Percentiles rank a stretch among this genome's conserved stretches.
Conservation (phyloP, 2,113 vertebrate genomes). For the Thunnus thynnus region DNA sequence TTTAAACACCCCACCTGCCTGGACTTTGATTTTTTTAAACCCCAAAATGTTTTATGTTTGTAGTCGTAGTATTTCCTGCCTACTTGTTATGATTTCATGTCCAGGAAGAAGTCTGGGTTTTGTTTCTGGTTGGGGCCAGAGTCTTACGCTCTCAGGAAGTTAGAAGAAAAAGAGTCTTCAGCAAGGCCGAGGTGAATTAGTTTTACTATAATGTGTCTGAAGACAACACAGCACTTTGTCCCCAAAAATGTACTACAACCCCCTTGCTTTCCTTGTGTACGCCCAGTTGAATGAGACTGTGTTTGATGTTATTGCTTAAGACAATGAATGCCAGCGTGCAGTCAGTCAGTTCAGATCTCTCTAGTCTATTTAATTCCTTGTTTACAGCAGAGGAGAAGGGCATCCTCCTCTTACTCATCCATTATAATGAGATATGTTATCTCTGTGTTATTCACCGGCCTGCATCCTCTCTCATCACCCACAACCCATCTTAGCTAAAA, state of each 20-base stretch:
- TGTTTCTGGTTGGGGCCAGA: constrained; percentile 39
- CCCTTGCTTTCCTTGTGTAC: constrained; percentile 35
- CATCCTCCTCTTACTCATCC: constrained; percentile 18
- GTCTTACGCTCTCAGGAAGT: constrained; percentile 75
- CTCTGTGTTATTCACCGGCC: constrained; percentile 40
- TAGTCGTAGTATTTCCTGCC: not conserved
- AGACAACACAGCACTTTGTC: constrained; percentile 76
- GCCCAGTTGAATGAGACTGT: constrained; percentile 51
- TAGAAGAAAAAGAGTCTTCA: constrained; percentile 49
- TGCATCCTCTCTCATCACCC: constrained; percentile 16
- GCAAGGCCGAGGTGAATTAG: constrained; percentile 28
- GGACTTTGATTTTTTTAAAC: constrained; percentile 2
- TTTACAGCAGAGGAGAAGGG: constrained; percentile 67
- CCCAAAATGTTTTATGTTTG: not conserved
- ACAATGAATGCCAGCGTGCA: constrained; percentile 74
- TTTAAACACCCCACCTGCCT: not conserved
- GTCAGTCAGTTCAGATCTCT: constrained; percentile 43
- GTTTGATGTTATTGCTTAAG: constrained; percentile 72
- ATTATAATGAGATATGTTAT: constrained; percentile 54
- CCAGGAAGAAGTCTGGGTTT: constrained; percentile 21
- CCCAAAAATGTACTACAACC: constrained; percentile 52
- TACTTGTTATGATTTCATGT: constrained; percentile 2
- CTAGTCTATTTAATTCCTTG: constrained; percentile 59
- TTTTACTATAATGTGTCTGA: constrained; percentile 36
- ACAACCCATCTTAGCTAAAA: constrained; percentile 34